Evolutionary conservation across 2,797 vertebrate species (phyloP), one percentile per base, ranked within the genome.

Genomic region (Sebastes diploproa): DNA sequence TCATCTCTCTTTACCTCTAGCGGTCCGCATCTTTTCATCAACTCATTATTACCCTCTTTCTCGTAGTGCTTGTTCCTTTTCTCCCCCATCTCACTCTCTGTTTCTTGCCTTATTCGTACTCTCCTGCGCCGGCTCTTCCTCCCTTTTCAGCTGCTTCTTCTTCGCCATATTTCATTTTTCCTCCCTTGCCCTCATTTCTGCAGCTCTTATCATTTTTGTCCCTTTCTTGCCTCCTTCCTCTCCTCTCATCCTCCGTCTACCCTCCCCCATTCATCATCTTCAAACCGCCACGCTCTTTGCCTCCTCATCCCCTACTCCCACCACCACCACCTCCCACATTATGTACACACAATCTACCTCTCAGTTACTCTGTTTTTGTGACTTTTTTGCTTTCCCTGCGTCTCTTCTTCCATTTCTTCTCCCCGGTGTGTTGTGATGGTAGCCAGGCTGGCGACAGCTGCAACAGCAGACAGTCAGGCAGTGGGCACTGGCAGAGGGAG

Each of bases 381-480:
- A 56, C 59, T 61, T 50, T 81, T 30, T 30, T 72, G 67, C 73
- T 73, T 86, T 80, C 76, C 63, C 64, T 54, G 42, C 55, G 25
- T 83, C 82, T 90, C 75, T 66, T 76, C 85, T 84, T 91, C 84
- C 79, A 78, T 86, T 52, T 90, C 82, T 83, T 62, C 84, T 88
- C 88, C 81, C 80, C 12, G 55, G 86, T 85, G 91, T 87, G 83
- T 81, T 89, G 85, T 70, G 88, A 90, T 87, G 14, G 72, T 76
- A 89, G 90, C 77, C 91, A 75, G 83, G 78, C 85, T 80, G 89
- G 83, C 83, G 73, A 92, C 92, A 93, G 92, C 92, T 94, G 90
- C 90, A 91, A 81, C 75, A 83, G 84, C 88, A 93, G 89, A 83
- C 80, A 92, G 87, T 71, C 67, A 34, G 73, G 72, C 77, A 78